phyloP scores from a whole-genome alignment of 2,113 vertebrate genomes.

The Numenius arquata region DNA sequence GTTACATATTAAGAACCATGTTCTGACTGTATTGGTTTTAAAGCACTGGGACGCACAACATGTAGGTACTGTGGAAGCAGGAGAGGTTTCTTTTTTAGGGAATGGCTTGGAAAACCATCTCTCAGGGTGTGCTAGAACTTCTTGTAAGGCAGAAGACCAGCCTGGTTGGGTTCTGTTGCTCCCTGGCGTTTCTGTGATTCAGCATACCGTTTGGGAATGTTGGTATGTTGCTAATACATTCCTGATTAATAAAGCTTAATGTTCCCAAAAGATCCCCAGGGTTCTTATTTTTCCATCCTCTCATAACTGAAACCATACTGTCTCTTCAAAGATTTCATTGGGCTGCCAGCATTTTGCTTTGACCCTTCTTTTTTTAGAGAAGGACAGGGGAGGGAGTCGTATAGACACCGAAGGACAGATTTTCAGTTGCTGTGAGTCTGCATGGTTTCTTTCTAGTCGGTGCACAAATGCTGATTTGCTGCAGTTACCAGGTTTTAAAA shows the following conservation, averaged over 20 bases:
- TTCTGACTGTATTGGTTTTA: background rate
- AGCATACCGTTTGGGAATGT: background rate
- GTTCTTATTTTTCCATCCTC: conserved; percentile 35
- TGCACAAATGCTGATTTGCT: background rate
- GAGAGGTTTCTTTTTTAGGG: background rate
- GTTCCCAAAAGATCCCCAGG: conserved; percentile 4
- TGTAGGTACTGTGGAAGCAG: background rate
- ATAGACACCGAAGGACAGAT: background rate
- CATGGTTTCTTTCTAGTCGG: background rate
- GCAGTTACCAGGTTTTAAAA: background rate
- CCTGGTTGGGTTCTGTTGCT: background rate
- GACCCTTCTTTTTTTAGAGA: conserved; percentile 7
- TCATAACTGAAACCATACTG: conserved; percentile 27
- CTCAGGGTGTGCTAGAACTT: background rate
- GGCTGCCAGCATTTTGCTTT: conserved; percentile 20
- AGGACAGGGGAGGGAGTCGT: background rate
- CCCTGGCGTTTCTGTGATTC: background rate
- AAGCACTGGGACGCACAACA: background rate
- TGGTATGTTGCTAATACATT: conserved; percentile 18
- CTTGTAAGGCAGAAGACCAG: background rate
- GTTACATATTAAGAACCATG: background rate
- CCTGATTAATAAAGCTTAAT: conserved; percentile 37
- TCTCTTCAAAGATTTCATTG: background rate
- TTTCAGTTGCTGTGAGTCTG: background rate
- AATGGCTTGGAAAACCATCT: background rate